These are phyloP conservation scores for Chorisops tibialis DNA, from an alignment of 2,888 invertebrate genomes.

Conservation along the genomic window DNA sequence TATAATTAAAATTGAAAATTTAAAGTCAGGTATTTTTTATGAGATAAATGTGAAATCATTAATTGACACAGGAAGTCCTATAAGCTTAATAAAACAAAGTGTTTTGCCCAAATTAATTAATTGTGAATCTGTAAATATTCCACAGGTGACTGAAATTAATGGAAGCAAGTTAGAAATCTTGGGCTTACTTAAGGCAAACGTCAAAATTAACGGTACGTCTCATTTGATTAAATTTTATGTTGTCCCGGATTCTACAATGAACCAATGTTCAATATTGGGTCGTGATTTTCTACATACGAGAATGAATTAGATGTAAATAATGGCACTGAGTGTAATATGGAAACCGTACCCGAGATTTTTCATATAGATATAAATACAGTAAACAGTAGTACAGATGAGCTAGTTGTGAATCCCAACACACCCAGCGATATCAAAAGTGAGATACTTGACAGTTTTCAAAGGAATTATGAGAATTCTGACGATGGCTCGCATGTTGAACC, in stretches of 20 bases:
- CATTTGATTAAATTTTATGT: background rate
- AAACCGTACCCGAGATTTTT: background rate
- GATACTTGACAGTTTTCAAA: background rate
- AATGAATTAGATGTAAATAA: background rate
- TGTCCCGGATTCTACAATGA: background rate
- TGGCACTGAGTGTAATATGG: background rate
- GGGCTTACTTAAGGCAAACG: background rate
- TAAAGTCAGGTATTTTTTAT: too few species aligned
- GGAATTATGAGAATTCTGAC: background rate
- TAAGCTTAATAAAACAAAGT: too few species aligned
- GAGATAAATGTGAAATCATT: too few species aligned
- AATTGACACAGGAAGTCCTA: too few species aligned
- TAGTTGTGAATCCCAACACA: background rate
- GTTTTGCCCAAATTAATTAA: background rate
- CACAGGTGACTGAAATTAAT: background rate
- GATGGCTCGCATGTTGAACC: background rate
- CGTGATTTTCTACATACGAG: background rate
- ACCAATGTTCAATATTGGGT: background rate
- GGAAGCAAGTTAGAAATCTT: background rate
- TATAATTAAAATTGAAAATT: too few species aligned
- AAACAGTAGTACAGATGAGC: background rate
- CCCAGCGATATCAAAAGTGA: background rate
- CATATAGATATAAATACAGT: background rate
- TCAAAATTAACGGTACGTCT: background rate
- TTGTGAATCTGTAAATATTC: too few species aligned